Evolutionary conservation across 2,888 invertebrate species (phyloP), one percentile per base, ranked within the genome.

Genomic region (Aphidoletes aphidimyza): DNA sequence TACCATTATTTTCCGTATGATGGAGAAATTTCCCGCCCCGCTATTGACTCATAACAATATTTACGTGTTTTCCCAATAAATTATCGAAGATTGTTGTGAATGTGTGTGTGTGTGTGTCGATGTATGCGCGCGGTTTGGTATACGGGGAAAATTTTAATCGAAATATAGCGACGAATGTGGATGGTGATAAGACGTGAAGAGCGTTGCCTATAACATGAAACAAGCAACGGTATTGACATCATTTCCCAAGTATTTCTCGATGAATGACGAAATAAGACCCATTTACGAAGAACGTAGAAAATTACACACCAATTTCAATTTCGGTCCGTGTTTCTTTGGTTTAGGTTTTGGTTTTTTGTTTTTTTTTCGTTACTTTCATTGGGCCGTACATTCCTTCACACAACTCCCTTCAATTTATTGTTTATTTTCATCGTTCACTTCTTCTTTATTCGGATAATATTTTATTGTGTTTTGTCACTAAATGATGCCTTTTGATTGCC

Each of bases 381-480:
- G 8, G 8, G 8, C n/a, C n/a, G n/a, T n/a, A n/a, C n/a, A n/a
- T n/a, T n/a, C n/a, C n/a, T n/a, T n/a, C n/a, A n/a, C n/a, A n/a
- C n/a, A n/a, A n/a, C n/a, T n/a, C n/a, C n/a, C n/a, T n/a, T n/a
- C n/a, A n/a, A n/a, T n/a, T n/a, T n/a, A n/a, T n/a, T n/a, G n/a
- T n/a, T n/a, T n/a, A n/a, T n/a, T n/a, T n/a, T n/a, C 2, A 9
- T 2, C 34, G 34, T 69, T 69, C 69, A 69, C 69, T 34, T 69
- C 34, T 69, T 34, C 30, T 30, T 69, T 69, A 3, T 69, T 0
- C 30, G 34, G 30, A 42, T 42, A 9, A 47, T 47, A 11, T 54
- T 54, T 54, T 69, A 69, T 69, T 30, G 69, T 69, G 69, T 69
- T n/a, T 69, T 69, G 69, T 69, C 69, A 69, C 69, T 69, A 69